Evolutionary conservation across 2,888 invertebrate species (phyloP).

Genomic region (Tipula helvola): DNA sequence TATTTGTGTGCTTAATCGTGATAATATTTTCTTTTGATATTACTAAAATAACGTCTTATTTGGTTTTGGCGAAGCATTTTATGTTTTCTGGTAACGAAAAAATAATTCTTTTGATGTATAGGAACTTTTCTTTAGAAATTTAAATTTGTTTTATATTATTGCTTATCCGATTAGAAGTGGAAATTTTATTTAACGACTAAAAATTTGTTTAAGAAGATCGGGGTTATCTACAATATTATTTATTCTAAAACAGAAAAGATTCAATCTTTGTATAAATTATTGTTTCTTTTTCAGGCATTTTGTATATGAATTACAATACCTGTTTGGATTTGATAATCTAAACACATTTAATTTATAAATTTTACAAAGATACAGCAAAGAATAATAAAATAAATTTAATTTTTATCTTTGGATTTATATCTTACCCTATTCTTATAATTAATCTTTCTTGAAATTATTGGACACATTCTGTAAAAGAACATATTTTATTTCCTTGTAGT

Average conservation of each 20-base stretch:
- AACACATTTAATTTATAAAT: not conserved
- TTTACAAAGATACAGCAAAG: not conserved
- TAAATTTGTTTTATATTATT: not conserved
- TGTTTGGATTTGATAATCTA: not conserved
- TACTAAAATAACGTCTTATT: not conserved
- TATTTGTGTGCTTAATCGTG: not conserved
- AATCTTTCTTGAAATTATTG: not conserved
- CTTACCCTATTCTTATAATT: not conserved
- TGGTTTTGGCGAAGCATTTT: not conserved
- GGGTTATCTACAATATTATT: not conserved
- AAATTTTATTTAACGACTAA: not conserved
- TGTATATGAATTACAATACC: not conserved
- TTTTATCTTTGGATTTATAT: not conserved
- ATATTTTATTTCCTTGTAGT: not conserved
- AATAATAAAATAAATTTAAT: not conserved
- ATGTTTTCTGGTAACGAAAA: not conserved
- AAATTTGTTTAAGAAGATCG: not conserved
- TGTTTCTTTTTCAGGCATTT: not conserved
- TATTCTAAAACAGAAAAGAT: not conserved
- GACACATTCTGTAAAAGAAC: not conserved
- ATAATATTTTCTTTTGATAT: not conserved
- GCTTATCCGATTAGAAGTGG: not conserved
- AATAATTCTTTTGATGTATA: not conserved
- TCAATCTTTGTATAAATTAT: not conserved
- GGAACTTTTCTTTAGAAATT: not conserved